Percentiles rank a stretch among this genome's conserved stretches.
Evolutionary conservation across 1,140 invertebrate species (phyloP).

Genomic region (Samia ricini): DNA sequence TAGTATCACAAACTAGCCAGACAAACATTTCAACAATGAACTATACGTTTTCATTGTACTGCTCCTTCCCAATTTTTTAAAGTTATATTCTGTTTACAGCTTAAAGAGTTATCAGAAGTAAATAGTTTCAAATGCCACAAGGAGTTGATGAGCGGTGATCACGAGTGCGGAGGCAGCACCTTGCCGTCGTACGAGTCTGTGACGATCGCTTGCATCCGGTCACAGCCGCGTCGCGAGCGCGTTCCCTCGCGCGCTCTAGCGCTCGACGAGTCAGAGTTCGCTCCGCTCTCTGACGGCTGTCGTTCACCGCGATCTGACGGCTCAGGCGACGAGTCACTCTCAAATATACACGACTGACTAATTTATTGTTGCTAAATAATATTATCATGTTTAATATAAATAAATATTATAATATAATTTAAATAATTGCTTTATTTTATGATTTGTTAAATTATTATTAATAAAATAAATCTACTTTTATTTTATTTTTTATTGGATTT

Average conservation of each 20-base stretch:
- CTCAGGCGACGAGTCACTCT: not conserved
- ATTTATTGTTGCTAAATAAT: not conserved
- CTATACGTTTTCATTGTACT: not conserved
- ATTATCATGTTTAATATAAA: not conserved
- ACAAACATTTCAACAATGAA: too few relatives aligned
- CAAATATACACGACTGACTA: not conserved
- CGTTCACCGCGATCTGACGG: not conserved
- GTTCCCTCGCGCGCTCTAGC: not conserved
- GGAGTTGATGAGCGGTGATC: conserved; percentile 24
- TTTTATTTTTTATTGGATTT: too few relatives aligned
- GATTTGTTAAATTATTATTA: not conserved
- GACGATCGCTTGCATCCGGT: conserved; percentile 21
- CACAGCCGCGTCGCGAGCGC: conserved; percentile 13
- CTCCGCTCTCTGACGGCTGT: not conserved
- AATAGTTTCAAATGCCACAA: conserved; percentile 19
- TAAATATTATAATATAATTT: not conserved
- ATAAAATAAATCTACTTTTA: too few relatives aligned
- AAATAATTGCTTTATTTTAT: not conserved
- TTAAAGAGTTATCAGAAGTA: conserved; percentile 33
- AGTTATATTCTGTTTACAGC: conserved; percentile 22
- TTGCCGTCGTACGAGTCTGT: conserved; percentile 33
- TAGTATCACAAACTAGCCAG: too few relatives aligned
- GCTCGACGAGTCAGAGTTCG: not conserved
- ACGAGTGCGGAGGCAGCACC: conserved; percentile 16
- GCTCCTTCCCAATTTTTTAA: not conserved